Base-by-base conservation (phyloP, 2,797 vertebrate species). In the Dendrocincla tyrannina region DNA sequence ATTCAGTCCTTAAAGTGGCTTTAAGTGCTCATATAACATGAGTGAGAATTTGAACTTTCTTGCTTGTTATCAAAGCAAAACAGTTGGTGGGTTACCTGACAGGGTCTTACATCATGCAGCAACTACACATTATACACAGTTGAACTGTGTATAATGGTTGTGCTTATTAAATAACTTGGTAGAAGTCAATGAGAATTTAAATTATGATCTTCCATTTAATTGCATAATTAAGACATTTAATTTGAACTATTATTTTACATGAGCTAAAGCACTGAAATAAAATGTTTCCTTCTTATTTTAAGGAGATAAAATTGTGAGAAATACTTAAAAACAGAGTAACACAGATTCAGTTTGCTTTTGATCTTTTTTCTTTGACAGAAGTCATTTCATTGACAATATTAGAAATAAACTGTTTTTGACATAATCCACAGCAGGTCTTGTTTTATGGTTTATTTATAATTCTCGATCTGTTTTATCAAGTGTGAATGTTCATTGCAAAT, bases 221-320 rank as follows among this genome's bases (percentile, higher is more conserved):
- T 73, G 60, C 68, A 82, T 85, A 93, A 95, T 96, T 96, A 85
- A 68, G 39, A 62, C 32, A n/a, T 32, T 73, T 93, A 85, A 81
- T 93, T 69, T 87, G 42, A 93, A 76, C 20, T 25, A 85, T 78
- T 91, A 80, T 74, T 91, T 88, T 70, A 55, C 27, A 74, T 58
- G 63, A 93, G n/a, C 18, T 28, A 75, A 94, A 79, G 7, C 23
- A 49, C 60, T 50, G 32, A 88, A 92, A 88, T 85, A 74, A 95
- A 89, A 89, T 62, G 2, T 32, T 28, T 78, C 14, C 7, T 42
- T 50, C 37, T 76, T 72, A 63, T 70, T 91, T 91, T 60, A 66
- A 46, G 28, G 72, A 92, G 49, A 70, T 33, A 42, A 76, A 89
- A 70, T n/a, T 32, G 22, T 49, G 56, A 53, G 93, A 96, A 91